phyloP scores from a whole-genome alignment of 2,113 vertebrate genomes.

The Ifrita kowaldi region DNA sequence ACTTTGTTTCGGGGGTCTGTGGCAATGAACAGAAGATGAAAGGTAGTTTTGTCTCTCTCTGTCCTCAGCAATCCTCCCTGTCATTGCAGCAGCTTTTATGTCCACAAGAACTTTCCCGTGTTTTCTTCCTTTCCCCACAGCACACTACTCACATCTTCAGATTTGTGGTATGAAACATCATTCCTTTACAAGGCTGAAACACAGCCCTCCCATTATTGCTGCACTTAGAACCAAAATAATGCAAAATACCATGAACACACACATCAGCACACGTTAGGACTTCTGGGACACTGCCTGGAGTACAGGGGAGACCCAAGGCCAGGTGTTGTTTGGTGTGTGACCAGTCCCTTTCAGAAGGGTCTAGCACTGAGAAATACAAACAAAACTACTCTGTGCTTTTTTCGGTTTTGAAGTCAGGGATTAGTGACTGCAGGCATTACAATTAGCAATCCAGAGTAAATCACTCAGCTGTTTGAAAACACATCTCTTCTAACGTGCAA shows the following conservation, averaged over 20 bases:
- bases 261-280: background rate
- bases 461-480: background rate
- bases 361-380: background rate
- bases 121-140: background rate
- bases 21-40: background rate
- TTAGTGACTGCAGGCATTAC: background rate
- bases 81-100: background rate
- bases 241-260: accelerated
- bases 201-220: background rate
- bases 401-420: background rate
- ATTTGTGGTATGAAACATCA: background rate
- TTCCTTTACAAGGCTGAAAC: background rate
- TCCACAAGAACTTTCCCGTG: background rate
- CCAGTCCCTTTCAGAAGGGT: background rate
- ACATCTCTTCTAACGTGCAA: accelerated
- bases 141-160: background rate
- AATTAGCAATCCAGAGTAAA: background rate
- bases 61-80: background rate
- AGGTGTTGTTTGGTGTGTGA: too few relatives aligned
- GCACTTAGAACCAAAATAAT: background rate
- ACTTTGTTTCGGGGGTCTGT: background rate
- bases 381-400: background rate
- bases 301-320: background rate
- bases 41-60: background rate
- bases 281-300: background rate